phyloP scores from a whole-genome alignment of 2,888 invertebrate species.

The Phrixothrix hirtus region DNA sequence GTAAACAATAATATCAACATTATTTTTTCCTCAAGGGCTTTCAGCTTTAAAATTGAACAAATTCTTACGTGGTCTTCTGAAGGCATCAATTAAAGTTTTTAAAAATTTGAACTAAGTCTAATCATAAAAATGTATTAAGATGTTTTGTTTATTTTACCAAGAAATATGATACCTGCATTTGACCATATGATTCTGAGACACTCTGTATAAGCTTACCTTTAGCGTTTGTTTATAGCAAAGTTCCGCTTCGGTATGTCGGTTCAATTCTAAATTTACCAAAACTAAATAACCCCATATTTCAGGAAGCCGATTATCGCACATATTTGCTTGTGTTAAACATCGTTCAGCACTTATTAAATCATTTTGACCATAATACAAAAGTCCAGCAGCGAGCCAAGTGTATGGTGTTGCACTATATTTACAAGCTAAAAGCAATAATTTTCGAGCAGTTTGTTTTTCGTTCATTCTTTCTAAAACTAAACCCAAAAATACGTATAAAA shows the following conservation, averaged over 20 bases:
- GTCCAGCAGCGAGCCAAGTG: slow-evolving; percentile 46
- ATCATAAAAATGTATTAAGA: no score
- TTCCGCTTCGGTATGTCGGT: slow-evolving; percentile 46
- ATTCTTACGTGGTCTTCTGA: no score
- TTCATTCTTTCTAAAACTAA: slow-evolving; percentile 40
- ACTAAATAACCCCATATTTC: slow-evolving; percentile 53
- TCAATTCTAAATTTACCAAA: slow-evolving; percentile 49
- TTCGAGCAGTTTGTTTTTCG: slow-evolving; percentile 46
- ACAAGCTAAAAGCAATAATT: slow-evolving; percentile 47
- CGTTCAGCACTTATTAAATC: slow-evolving; percentile 52
- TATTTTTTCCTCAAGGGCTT: no score
- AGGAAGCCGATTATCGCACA: slow-evolving; percentile 48
- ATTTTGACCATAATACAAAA: slow-evolving; percentile 44
- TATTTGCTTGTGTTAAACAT: slow-evolving; percentile 52
- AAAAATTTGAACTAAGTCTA: no score
- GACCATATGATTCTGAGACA: no score
- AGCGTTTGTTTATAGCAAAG: slow-evolving; percentile 50
- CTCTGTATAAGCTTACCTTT: no score
- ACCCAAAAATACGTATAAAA: slow-evolving; percentile 47
- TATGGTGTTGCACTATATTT: slow-evolving; percentile 50
- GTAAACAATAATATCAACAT: no score
- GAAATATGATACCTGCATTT: no score
- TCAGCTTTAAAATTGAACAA: no score
- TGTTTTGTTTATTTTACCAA: no score
- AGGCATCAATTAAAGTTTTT: no score